These are phyloP conservation scores for Temnothorax ravouxi DNA, from an alignment of 2,888 invertebrate species.

Conservation along the genomic window DNA sequence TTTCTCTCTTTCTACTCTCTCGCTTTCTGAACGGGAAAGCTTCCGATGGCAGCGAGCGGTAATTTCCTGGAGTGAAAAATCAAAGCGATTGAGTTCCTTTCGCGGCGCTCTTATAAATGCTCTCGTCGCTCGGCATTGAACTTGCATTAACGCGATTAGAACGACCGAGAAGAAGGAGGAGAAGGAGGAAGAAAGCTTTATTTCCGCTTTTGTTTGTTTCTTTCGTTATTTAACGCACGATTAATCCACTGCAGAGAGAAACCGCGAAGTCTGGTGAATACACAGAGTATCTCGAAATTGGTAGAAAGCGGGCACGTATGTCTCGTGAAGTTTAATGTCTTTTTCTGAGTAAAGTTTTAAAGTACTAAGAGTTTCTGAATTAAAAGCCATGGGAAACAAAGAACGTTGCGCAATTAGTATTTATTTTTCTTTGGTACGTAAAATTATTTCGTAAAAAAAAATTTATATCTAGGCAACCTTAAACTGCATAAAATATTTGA, in stretches of 20 bases:
- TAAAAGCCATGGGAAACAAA: neutral
- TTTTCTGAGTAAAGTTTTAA: neutral
- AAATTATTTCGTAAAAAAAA: neutral
- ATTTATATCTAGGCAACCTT: neutral
- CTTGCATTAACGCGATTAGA: constrained; percentile 72
- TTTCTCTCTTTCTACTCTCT: neutral
- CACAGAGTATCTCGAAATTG: neutral
- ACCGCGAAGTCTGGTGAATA: neutral
- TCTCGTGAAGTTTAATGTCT: neutral
- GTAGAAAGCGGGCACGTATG: neutral
- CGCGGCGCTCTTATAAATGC: constrained; percentile 34
- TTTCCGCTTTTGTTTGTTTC: constrained; percentile 9
- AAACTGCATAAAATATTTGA: neutral
- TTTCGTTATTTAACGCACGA: constrained; percentile 45
- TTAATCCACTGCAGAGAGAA: constrained; percentile 10
- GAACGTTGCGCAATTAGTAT: neutral
- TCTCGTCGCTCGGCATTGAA: constrained; percentile 64
- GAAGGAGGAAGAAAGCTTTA: neutral
- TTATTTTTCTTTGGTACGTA: neutral
- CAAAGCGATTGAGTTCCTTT: constrained; percentile 59
- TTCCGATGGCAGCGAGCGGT: constrained; percentile 52
- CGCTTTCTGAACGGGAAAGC: constrained; percentile 16
- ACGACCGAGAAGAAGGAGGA: neutral
- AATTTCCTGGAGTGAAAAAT: constrained; percentile 63
- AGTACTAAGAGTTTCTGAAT: neutral